These are phyloP conservation scores for Anhinga anhinga DNA, from an alignment of 2,113 vertebrate genomes.

Conservation along the genomic window DNA sequence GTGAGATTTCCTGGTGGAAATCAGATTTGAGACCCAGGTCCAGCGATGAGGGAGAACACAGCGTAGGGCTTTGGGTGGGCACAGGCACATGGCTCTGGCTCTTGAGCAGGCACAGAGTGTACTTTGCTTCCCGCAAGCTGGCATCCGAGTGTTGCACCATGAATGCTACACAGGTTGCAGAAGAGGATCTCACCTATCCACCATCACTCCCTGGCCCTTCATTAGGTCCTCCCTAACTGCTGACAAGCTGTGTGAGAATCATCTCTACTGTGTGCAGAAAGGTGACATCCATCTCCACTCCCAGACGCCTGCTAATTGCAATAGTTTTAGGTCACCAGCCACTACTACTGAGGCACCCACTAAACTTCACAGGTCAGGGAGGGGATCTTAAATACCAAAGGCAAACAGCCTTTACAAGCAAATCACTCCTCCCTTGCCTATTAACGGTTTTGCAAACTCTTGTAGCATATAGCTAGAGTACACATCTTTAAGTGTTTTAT, in stretches of 20 bases:
- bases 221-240: background rate
- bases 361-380: background rate
- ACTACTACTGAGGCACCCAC: background rate
- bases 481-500: background rate
- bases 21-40: background rate
- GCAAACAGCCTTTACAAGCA: background rate
- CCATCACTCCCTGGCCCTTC: background rate
- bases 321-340: background rate
- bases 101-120: rapidly evolving
- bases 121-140: background rate
- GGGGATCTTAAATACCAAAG: background rate
- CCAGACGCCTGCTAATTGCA: background rate
- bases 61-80: rapidly evolving
- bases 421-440: background rate
- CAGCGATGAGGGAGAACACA: background rate
- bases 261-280: background rate
- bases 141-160: background rate
- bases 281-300: background rate
- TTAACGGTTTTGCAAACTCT: background rate
- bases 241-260: background rate
- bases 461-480: background rate
- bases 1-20: background rate
- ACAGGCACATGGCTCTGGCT: background rate
- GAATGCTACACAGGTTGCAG: rapidly evolving
- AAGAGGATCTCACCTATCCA: background rate